These are phyloP conservation scores for Andrena dorsata DNA, from an alignment of 2,888 invertebrate genomes.

Conservation along the genomic window DNA sequence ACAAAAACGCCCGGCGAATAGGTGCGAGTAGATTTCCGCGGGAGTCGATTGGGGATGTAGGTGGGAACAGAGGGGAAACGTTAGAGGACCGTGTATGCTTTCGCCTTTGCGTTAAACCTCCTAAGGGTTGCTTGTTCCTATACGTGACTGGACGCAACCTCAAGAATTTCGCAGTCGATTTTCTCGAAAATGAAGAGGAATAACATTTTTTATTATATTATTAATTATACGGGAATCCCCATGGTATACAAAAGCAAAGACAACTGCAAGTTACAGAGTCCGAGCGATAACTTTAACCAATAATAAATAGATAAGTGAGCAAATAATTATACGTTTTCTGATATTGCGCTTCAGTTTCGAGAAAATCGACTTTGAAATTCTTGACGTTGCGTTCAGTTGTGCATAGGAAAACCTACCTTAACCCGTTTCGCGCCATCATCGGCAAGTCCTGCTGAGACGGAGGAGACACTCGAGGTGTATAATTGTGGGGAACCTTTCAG, in stretches of 20 bases:
- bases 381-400: constrained; percentile 14
- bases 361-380: no score
- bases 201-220: no score
- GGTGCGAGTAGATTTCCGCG: constrained; percentile 47
- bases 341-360: no score
- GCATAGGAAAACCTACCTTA: constrained; percentile 37
- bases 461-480: constrained; percentile 36
- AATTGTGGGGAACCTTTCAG: constrained; percentile 41
- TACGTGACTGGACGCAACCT: no score
- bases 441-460: constrained; percentile 41
- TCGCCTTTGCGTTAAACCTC: constrained; percentile 43
- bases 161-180: no score
- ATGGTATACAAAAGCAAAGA: no score
- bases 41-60: constrained; percentile 14
- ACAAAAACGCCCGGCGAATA: constrained; percentile 4
- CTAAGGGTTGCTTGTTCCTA: not conserved
- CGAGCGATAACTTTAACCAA: no score
- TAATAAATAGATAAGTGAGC: no score
- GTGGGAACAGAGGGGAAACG: constrained; percentile 29
- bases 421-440: constrained; percentile 51
- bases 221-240: no score
- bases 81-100: constrained; percentile 20
- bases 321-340: no score
- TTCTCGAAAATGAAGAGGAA: no score
- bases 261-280: no score